A percentile compares a stretch with the other conserved stretches of the same genome.
These are phyloP conservation scores for Thinocorus orbignyianus DNA, from an alignment of 2,113 vertebrate genomes.

Conservation along the genomic window DNA sequence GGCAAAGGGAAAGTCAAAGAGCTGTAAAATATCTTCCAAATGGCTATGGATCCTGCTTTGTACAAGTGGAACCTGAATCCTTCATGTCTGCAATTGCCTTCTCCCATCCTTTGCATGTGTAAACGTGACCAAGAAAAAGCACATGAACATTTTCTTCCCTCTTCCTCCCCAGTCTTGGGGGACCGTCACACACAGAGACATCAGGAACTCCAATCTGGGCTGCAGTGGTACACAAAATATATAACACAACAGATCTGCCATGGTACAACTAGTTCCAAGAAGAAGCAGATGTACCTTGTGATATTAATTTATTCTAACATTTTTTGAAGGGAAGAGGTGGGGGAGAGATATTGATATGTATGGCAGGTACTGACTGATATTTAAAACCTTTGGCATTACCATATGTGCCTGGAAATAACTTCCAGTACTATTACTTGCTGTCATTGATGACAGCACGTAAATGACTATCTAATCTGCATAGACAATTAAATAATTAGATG, in stretches of 20 bases:
- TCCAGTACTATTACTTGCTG: slow-evolving; percentile 1
- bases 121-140: background rate
- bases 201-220: background rate
- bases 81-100: background rate
- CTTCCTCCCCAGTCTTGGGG: background rate
- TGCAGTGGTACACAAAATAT: background rate
- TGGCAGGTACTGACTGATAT: slow-evolving; percentile 14
- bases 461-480: slow-evolving; percentile 35
- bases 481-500: slow-evolving; percentile 40
- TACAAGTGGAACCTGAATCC: background rate
- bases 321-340: background rate
- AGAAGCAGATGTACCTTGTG: background rate
- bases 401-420: slow-evolving; percentile 34
- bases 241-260: background rate
- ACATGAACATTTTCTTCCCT: background rate
- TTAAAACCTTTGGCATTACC: slow-evolving; percentile 40
- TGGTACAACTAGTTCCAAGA: background rate
- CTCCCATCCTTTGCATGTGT: background rate
- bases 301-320: slow-evolving; percentile 15
- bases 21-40: background rate
- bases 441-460: slow-evolving; percentile 36
- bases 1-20: background rate
- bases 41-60: background rate
- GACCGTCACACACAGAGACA: background rate
- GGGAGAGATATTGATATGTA: background rate